Conservation (phyloP, 2,888 invertebrate species). For the Euplexia lucipara region DNA sequence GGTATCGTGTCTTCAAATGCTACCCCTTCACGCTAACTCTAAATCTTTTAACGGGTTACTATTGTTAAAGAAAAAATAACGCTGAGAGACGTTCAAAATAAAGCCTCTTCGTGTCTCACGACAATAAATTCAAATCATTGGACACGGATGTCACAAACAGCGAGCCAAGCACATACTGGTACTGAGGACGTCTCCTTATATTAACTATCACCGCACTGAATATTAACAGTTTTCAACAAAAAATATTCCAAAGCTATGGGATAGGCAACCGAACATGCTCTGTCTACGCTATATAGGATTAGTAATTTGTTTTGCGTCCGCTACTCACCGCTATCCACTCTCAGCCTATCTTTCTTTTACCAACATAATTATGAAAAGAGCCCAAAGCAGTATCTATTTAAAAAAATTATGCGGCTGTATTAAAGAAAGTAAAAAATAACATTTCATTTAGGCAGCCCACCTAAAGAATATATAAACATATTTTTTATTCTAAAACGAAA, state of each 20-base stretch:
- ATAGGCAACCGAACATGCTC: constrained; percentile 3
- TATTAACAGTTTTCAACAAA: constrained; percentile 20
- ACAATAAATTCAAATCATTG: constrained; percentile 61
- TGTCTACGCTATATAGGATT: constrained; percentile 26
- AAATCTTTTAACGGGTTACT: constrained; percentile 66
- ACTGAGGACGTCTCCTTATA: constrained; percentile 44
- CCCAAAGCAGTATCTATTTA: constrained; percentile 55
- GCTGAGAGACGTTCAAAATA: constrained; percentile 57
- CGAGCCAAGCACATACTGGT: constrained; percentile 64
- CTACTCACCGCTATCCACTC: constrained; percentile 6
- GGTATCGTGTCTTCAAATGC: constrained; percentile 68
- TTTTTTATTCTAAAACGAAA: constrained; percentile 72
- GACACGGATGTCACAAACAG: constrained; percentile 59
- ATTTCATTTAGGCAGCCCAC: constrained; percentile 57
- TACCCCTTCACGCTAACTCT: constrained; percentile 64
- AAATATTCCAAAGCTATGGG: constrained; percentile 20
- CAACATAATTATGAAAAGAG: constrained; percentile 56
- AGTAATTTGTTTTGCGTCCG: constrained; percentile 25
- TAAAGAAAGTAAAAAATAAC: constrained; percentile 64
- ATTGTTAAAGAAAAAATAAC: constrained; percentile 67
- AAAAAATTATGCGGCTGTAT: constrained; percentile 60
- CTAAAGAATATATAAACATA: constrained; percentile 63
- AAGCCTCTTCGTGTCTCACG: constrained; percentile 62
- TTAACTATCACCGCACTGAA: constrained; percentile 21
- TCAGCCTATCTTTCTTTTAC: constrained; percentile 23